Base-by-base conservation (phyloP, 2,113 vertebrate genomes). In the Oriolus oriolus region DNA sequence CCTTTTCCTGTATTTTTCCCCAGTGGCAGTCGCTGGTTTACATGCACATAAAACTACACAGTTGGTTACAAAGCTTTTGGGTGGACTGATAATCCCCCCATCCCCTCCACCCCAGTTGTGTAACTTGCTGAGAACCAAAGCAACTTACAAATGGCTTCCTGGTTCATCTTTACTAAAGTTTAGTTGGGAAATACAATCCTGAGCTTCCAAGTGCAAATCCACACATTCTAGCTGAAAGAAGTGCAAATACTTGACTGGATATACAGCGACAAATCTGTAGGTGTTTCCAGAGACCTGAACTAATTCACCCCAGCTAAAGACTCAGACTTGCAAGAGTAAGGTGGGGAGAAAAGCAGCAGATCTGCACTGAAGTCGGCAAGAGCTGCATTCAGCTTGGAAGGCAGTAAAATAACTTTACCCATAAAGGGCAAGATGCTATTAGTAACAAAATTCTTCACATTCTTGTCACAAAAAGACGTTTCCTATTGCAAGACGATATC, bases 371-470 rank as follows among this genome's bases (percentile, higher is more conserved):
- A 84, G 70, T 10, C 3, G 0, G 78, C 3, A 21, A 89, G 73
- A 90, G 31, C 37, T 28, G 37, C 56, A 78, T 81, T 87, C 56
- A 64, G 45, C 79, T 75, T 47, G 73, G 69, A 94, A 96, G 26
- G 37, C n/a, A 93, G 61, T 45, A 94, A 93, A 93, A 68, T 56
- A 96, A 53, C 86, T 92, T 92, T 71, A 84, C 41, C 95, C 96
- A 84, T 95, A 93, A 90, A 89, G 65, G 92, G 64, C 42, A 93
- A 95, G 76, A 87, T 3, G 1, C 71, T 92, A 89, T 93, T 94
- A 89, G 76, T 15, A 94, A 96, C 30, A 75, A 68, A 93, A 93
- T 96, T 95, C 90, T 84, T 96, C 1, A 4, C 88, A 92, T 96
- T 97, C 95, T 93, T 96, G 89, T 92, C 21, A 60, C 3, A 10